Percentiles rank a stretch among this genome's conserved stretches.
Conservation (phyloP, 2,113 vertebrate genomes). For the Cebidichthys violaceus region DNA sequence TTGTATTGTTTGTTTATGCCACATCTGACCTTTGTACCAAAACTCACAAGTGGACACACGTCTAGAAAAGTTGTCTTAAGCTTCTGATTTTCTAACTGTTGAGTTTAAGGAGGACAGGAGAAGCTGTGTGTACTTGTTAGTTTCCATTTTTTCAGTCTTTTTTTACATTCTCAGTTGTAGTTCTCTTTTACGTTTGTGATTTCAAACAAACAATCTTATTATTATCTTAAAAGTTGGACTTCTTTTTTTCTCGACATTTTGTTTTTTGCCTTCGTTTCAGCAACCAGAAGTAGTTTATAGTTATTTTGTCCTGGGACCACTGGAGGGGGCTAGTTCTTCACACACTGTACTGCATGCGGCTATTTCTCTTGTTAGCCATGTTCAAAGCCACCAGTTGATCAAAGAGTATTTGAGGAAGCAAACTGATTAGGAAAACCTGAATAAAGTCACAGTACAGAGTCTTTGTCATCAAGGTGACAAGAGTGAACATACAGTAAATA, state of each 20-base stretch:
- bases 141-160: not conserved
- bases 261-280: not conserved
- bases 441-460: not conserved
- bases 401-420: not conserved
- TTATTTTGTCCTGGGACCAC: slow-evolving; percentile 41
- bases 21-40: slow-evolving; percentile 53
- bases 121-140: not conserved
- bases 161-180: not conserved
- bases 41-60: not conserved
- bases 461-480: not conserved
- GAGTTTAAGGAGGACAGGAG: not conserved
- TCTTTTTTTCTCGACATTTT: not conserved
- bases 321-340: slow-evolving; percentile 57
- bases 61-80: not conserved
- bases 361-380: not conserved
- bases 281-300: not conserved
- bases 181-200: not conserved
- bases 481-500: not conserved
- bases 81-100: not conserved
- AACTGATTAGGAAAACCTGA: not conserved
- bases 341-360: not conserved
- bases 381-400: slow-evolving; percentile 21
- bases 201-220: not conserved
- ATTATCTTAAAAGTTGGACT: not conserved
- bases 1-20: slow-evolving; percentile 31